Conservation (phyloP, 35 echinoderm and acorn worm genomes). For the Diadema setosum region DNA sequence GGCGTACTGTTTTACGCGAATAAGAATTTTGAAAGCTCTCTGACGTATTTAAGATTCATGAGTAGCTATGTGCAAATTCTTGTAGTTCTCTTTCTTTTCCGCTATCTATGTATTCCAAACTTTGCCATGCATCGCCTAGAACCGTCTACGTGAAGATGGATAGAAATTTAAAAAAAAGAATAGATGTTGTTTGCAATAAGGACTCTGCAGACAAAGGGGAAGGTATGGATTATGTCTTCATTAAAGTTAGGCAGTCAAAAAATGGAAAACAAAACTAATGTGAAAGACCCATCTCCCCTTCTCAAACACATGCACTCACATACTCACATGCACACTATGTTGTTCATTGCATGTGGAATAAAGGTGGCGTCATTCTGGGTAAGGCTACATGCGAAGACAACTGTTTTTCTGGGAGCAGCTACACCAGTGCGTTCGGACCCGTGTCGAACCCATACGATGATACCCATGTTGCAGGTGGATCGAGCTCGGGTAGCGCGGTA, state of each 20-base stretch:
- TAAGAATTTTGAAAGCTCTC: no score
- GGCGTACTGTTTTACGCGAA: no score
- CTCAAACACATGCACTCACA: neutral
- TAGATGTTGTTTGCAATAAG: no score
- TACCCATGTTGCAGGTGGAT: constrained; percentile 36
- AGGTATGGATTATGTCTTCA: no score
- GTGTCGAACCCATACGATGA: constrained; percentile 39
- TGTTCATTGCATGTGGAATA: neutral
- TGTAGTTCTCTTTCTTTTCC: no score
- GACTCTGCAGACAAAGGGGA: no score
- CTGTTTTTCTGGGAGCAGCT: constrained; percentile 44
- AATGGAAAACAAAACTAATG: neutral
- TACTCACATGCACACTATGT: neutral
- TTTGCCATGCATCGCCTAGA: no score
- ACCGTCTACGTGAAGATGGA: no score
- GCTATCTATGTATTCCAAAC: no score
- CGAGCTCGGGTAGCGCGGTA: constrained; percentile 54
- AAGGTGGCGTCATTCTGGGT: constrained; percentile 56
- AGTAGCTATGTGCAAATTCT: no score
- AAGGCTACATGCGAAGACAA: constrained; percentile 59
- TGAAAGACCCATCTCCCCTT: neutral
- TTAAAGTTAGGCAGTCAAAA: neutral
- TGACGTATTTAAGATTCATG: no score
- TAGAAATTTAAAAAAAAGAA: no score
- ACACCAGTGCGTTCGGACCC: constrained; percentile 37